A percentile compares a stretch with the other conserved stretches of the same genome.
Evolutionary conservation across 2,113 vertebrate species (phyloP).

Genomic region (Bos taurus): DNA sequence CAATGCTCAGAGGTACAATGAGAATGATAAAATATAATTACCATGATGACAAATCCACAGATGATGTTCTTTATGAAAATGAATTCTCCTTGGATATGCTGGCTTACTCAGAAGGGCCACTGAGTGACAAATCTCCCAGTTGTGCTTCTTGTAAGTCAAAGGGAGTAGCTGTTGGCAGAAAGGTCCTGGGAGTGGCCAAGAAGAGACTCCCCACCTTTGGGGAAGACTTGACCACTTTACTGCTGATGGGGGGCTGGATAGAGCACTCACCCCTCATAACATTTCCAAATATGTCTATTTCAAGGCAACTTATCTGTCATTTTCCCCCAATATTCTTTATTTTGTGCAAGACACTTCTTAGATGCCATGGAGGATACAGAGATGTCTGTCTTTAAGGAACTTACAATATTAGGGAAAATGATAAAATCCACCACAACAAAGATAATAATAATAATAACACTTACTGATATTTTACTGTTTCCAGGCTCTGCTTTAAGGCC

Average conservation of each 20-base stretch:
- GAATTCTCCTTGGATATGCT: neutral
- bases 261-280: neutral
- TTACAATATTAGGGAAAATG: neutral
- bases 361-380: neutral
- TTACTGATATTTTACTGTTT: neutral
- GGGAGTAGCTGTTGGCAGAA: neutral
- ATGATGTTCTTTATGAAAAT: neutral
- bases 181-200: neutral
- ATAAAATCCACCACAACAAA: neutral
- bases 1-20: neutral
- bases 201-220: neutral
- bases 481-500: neutral
- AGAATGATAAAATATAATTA: constrained; percentile 28
- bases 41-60: neutral
- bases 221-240: neutral
- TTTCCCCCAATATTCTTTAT: neutral
- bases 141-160: neutral
- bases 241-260: neutral
- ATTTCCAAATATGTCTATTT: neutral
- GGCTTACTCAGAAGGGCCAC: neutral
- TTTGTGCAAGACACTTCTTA: neutral
- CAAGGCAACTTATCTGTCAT: neutral
- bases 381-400: neutral
- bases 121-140: neutral
- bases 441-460: neutral